A percentile compares a stretch with the other conserved stretches of the same genome.
Conservation (phyloP, 2,888 invertebrate genomes). For the Pammene aurita region DNA sequence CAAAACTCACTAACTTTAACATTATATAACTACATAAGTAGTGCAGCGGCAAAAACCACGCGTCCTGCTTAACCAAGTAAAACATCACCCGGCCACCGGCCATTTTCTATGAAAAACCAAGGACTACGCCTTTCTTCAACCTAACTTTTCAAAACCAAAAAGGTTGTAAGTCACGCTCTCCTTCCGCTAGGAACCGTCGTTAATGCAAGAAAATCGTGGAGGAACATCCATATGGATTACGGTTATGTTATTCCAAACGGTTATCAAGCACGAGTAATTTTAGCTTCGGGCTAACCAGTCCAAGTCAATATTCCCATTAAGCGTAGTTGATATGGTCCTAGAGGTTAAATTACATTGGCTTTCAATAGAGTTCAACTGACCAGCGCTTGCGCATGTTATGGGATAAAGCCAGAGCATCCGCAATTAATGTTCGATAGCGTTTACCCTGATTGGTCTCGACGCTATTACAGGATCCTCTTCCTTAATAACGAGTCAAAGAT, state of each 20-base stretch:
- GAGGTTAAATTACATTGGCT: not conserved
- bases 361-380: not conserved
- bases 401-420: constrained; percentile 47
- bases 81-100: constrained; percentile 10
- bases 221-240: constrained; percentile 53
- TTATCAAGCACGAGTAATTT: not conserved
- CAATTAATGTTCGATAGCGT: constrained; percentile 59
- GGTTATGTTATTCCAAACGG: not conserved
- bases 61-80: not conserved
- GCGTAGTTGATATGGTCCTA: not conserved
- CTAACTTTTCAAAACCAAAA: too few species aligned
- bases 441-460: constrained; percentile 56
- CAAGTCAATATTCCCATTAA: not conserved
- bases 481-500: constrained; percentile 24
- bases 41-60: too few species aligned
- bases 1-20: too few species aligned
- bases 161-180: not conserved
- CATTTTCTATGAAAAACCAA: constrained; percentile 18
- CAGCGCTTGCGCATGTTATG: not conserved
- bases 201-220: constrained; percentile 3
- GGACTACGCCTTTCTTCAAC: constrained; percentile 2
- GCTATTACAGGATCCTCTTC: constrained; percentile 38
- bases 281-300: not conserved
- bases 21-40: too few species aligned
- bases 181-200: not conserved